Evolutionary conservation across 2,797 vertebrate species (phyloP).

Genomic region (Paguma larvata): DNA sequence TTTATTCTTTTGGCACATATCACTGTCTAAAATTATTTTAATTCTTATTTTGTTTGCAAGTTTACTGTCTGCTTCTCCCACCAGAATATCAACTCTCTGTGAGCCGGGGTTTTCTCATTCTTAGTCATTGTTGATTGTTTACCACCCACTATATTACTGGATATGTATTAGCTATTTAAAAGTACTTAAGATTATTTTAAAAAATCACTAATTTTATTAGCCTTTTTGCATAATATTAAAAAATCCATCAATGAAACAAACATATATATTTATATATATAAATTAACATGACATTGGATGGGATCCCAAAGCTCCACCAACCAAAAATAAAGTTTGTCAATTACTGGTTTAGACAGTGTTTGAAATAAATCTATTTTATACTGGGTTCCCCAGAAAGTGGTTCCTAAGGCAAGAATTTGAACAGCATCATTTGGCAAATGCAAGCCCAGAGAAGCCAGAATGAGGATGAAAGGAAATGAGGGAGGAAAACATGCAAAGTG

Average conservation of each 20-base stretch:
- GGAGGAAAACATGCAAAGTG: background rate
- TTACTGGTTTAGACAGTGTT: background rate
- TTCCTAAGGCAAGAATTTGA: background rate
- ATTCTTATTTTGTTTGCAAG: background rate
- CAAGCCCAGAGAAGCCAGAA: background rate
- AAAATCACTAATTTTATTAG: background rate
- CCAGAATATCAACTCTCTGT: background rate
- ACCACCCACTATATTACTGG: background rate
- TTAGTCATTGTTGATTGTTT: background rate
- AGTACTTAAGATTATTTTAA: background rate
- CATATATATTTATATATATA: background rate
- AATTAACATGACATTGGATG: background rate
- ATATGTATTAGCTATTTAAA: background rate
- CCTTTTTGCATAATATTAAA: background rate
- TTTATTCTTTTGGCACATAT: background rate
- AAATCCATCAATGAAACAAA: background rate
- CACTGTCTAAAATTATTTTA: background rate
- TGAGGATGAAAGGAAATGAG: background rate
- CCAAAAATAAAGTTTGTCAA: background rate
- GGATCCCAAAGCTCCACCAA: background rate
- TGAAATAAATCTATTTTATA: background rate
- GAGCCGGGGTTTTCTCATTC: background rate
- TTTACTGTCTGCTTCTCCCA: background rate
- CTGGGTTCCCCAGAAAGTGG: background rate
- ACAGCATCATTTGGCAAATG: background rate